phyloP scores from a whole-genome alignment of 2,797 vertebrate genomes.

The Geotrypetes seraphini region DNA sequence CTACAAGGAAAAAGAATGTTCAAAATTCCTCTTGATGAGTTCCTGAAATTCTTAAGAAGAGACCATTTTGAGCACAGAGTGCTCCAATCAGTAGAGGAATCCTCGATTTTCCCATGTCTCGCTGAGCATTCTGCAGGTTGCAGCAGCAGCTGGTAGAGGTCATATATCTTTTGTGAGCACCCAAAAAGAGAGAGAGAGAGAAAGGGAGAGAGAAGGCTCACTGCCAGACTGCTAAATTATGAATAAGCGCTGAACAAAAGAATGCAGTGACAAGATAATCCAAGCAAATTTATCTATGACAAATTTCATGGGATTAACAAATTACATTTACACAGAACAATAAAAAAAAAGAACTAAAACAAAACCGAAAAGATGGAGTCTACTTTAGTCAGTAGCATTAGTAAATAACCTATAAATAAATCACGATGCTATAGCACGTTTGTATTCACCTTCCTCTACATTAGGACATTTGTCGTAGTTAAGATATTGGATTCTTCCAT shows the following conservation, averaged over 20 bases:
- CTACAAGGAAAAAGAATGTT: conserved; percentile 35
- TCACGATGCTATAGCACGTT: conserved; percentile 33
- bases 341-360: conserved; percentile 64
- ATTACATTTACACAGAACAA: conserved; percentile 79
- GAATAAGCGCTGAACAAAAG: conserved; percentile 82
- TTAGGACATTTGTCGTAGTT: conserved; percentile 41
- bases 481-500: conserved; percentile 19
- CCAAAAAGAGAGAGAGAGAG: too few species aligned
- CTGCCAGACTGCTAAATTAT: conserved; percentile 77
- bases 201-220: conserved; percentile 59
- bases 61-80: conserved; percentile 64
- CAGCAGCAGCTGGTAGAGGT: conserved; percentile 75
- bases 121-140: conserved; percentile 69
- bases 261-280: conserved; percentile 81
- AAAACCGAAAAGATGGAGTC: conserved; percentile 24
- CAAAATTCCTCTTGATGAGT: conserved; percentile 49
- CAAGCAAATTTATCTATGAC: conserved; percentile 83
- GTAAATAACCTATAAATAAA: conserved; percentile 34
- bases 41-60: conserved; percentile 58
- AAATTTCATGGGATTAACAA: conserved; percentile 81
- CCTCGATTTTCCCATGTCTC: conserved; percentile 66
- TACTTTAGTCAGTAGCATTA: conserved; percentile 47
- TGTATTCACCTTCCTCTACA: conserved; percentile 46
- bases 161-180: conserved; percentile 73
- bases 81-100: conserved; percentile 70